Evolutionary conservation across 2,888 invertebrate genomes (phyloP).

Genomic region (Bugula neritina): DNA sequence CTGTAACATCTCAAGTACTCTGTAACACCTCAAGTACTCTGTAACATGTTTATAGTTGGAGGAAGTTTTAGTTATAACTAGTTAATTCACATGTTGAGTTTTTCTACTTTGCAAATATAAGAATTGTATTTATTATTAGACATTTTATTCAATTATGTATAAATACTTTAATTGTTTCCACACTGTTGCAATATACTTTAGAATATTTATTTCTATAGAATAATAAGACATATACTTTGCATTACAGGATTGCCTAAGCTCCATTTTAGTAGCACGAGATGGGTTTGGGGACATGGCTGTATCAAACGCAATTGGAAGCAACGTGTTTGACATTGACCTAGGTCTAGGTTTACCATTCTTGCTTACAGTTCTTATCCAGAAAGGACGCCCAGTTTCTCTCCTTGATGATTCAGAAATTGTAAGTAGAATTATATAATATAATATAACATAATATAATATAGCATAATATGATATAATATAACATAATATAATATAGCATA

Average conservation of each 20-base stretch:
- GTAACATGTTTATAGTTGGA: too few relatives aligned
- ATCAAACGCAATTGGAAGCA: conserved; percentile 39
- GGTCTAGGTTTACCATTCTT: conserved; percentile 38
- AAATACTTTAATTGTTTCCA: too few relatives aligned
- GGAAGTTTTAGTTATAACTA: too few relatives aligned
- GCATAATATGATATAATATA: conserved; percentile 6
- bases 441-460: neutral
- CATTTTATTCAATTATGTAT: too few relatives aligned
- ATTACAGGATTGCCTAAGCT: conserved; percentile 34
- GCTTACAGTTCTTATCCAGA: conserved; percentile 34
- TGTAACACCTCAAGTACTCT: too few relatives aligned
- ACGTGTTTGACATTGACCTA: conserved; percentile 39
- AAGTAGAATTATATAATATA: conserved; percentile 26
- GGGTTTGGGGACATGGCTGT: conserved; percentile 39
- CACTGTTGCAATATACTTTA: too few relatives aligned
- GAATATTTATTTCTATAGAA: too few relatives aligned
- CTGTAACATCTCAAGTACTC: too few relatives aligned
- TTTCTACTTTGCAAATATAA: too few relatives aligned
- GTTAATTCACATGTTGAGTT: too few relatives aligned
- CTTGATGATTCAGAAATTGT: conserved; percentile 33
- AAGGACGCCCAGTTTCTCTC: conserved; percentile 33
- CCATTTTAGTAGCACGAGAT: conserved; percentile 35
- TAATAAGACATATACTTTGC: neutral
- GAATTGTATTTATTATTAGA: too few relatives aligned
- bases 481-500: neutral